Evolutionary conservation across 2,888 invertebrate genomes (phyloP).

Genomic region (Sepiola atlantica): DNA sequence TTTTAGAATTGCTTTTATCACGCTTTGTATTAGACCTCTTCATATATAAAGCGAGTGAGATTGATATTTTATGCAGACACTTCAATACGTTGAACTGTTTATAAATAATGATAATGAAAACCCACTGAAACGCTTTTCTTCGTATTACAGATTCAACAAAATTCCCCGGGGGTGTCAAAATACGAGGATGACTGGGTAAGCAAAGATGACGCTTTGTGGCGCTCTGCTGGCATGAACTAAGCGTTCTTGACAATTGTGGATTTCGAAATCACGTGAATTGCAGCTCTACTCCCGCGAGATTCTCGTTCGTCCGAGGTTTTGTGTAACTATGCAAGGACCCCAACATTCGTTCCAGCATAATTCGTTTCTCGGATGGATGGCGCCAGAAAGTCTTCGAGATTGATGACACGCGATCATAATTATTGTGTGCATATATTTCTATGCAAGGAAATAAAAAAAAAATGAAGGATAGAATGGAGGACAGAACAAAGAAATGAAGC

Average conservation of each 20-base stretch:
- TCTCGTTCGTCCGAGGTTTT: background rate
- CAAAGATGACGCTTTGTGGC: background rate
- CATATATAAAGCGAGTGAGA: too few relatives aligned
- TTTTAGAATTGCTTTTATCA: too few relatives aligned
- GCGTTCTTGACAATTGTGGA: background rate
- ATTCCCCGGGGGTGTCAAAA: background rate
- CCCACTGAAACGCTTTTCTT: background rate
- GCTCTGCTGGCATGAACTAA: background rate
- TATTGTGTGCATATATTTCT: background rate
- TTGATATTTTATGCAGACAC: too few relatives aligned
- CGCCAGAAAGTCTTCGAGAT: background rate
- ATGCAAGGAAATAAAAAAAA: background rate
- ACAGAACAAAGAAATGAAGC: background rate
- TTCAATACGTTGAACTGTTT: background rate
- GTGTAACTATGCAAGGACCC: constrained; percentile 32
- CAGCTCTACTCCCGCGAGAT: background rate
- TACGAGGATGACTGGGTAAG: background rate
- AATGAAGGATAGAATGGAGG: background rate
- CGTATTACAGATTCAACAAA: background rate
- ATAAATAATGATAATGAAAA: background rate
- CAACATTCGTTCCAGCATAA: background rate
- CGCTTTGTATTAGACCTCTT: too few relatives aligned
- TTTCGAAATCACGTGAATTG: background rate
- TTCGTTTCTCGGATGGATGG: constrained; percentile 11
- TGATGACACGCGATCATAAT: background rate